Conservation (phyloP, 2,797 vertebrate species). For the Adelosebastes latens region DNA sequence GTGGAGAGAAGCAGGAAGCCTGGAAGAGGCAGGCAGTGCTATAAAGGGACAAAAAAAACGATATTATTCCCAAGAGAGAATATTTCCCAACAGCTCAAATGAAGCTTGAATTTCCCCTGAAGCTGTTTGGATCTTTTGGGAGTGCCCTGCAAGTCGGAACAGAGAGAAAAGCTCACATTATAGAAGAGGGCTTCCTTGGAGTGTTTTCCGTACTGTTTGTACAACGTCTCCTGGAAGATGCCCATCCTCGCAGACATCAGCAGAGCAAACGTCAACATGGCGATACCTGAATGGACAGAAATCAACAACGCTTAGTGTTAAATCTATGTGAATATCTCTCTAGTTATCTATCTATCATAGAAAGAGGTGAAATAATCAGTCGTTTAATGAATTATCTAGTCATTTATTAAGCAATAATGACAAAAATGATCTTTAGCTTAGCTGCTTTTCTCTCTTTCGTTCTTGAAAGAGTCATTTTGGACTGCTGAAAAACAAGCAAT, state of each 20-base stretch:
- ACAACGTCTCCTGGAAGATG: conserved; percentile 95
- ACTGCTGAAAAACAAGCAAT: neutral
- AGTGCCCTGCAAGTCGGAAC: neutral
- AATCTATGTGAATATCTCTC: neutral
- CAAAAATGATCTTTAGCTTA: neutral
- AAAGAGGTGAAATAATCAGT: too few species aligned
- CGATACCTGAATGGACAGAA: conserved; percentile 84
- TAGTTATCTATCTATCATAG: neutral
- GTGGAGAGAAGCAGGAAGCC: conserved; percentile 93
- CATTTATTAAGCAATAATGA: neutral
- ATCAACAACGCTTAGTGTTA: neutral
- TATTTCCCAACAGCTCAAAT: neutral
- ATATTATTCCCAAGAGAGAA: neutral
- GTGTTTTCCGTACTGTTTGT: conserved; percentile 92
- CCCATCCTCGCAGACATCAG: conserved; percentile 98
- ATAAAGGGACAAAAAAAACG: neutral
- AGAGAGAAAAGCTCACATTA: conserved; percentile 85
- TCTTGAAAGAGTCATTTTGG: neutral
- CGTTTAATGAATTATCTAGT: neutral
- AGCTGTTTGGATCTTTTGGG: neutral
- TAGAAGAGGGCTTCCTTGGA: conserved; percentile 97
- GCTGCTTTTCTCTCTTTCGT: neutral
- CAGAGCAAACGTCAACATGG: conserved; percentile 93
- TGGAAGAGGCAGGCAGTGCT: conserved; percentile 95
- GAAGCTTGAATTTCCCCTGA: neutral